phyloP scores from a whole-genome alignment of 1,140 invertebrate species.

The Camponotus vicinus region DNA sequence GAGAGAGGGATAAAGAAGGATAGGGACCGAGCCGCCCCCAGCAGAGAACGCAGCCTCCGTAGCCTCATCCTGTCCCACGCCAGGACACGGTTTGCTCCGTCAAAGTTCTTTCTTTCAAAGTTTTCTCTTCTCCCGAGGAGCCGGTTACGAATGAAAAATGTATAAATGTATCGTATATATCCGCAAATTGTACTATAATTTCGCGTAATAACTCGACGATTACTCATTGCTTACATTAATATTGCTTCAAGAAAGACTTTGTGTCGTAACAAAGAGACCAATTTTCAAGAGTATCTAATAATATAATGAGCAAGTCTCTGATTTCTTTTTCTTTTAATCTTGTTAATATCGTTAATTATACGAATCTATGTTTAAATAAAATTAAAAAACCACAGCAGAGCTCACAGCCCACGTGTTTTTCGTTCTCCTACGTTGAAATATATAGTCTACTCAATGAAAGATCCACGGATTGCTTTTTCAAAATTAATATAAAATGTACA shows the following conservation, averaged over 20 bases:
- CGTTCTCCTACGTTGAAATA: constrained; percentile 79
- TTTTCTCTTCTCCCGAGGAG: not conserved
- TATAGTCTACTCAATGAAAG: constrained; percentile 73
- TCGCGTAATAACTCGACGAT: not conserved
- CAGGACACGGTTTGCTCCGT: constrained; percentile 76
- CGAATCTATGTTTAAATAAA: not conserved
- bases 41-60: constrained; percentile 84
- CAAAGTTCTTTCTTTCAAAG: constrained; percentile 72
- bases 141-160: constrained; percentile 18
- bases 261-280: not conserved
- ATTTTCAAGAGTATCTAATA: not conserved
- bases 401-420: constrained; percentile 76
- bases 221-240: not conserved
- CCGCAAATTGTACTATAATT: not conserved
- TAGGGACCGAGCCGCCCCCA: constrained; percentile 83
- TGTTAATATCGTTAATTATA: not conserved
- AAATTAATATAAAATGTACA: constrained; percentile 8
- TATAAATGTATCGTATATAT: not conserved
- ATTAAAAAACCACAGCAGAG: constrained; percentile 81
- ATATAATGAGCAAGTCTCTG: not conserved
- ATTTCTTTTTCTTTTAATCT: not conserved
- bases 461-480: constrained; percentile 59
- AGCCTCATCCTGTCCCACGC: constrained; percentile 80
- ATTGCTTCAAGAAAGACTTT: not conserved
- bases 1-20: constrained; percentile 59